phyloP scores from a whole-genome alignment of 2,113 vertebrate genomes.

The Prochilodus magdalenae region DNA sequence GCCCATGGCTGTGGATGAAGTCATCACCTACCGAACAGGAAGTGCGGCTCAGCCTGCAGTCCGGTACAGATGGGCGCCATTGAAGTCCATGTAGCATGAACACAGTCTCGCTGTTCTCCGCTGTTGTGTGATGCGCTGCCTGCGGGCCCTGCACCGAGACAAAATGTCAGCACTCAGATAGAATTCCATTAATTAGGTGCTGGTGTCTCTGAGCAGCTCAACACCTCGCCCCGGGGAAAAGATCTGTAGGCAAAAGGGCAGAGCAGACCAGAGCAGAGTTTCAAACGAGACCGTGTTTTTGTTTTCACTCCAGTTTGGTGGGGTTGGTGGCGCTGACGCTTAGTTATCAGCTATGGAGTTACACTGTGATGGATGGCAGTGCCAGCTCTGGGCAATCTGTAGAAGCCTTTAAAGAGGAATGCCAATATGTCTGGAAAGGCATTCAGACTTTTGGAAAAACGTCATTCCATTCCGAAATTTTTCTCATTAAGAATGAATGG shows the following conservation, averaged over 20 bases:
- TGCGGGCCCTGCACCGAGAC: constrained; percentile 18
- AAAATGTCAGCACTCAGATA: constrained; percentile 44
- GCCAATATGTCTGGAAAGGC: too few species aligned
- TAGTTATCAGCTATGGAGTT: too few species aligned
- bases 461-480: too few species aligned
- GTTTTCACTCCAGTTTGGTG: too few species aligned
- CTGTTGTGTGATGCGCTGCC: constrained; percentile 8
- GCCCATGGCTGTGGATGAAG: too few species aligned
- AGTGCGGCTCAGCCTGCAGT: neutral
- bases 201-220: constrained; percentile 6
- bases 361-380: too few species aligned
- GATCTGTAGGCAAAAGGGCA: neutral
- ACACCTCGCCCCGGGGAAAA: neutral
- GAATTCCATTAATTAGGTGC: constrained; percentile 43
- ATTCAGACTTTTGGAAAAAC: too few species aligned
- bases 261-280: neutral
- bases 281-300: neutral
- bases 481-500: too few species aligned
- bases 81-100: constrained; percentile 21
- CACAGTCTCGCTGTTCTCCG: neutral
- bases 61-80: neutral
- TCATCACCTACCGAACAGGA: too few species aligned
- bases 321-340: too few species aligned
- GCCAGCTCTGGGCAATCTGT: too few species aligned
- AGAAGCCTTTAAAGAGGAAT: too few species aligned